A percentile compares a stretch with the other conserved stretches of the same genome.
These are phyloP conservation scores for Mirounga angustirostris DNA, from an alignment of 2,113 vertebrate species.

Conservation along the genomic window DNA sequence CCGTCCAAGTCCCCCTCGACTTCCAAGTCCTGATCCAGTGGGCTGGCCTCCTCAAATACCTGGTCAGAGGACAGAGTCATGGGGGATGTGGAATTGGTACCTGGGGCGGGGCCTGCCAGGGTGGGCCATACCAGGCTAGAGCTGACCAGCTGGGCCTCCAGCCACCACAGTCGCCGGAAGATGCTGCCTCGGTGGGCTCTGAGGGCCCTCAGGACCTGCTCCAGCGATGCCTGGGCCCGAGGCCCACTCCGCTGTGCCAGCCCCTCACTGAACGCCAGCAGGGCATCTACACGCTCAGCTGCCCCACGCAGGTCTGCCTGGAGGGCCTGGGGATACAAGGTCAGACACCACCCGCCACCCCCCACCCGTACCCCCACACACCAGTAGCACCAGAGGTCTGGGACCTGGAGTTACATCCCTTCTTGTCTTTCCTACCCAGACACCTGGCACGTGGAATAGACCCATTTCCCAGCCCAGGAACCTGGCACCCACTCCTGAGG, in stretches of 20 bases:
- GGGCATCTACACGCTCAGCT: conserved; percentile 84
- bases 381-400: neutral
- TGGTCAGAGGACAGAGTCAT: conserved; percentile 65
- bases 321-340: conserved; percentile 84
- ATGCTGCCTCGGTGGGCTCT: conserved; percentile 87
- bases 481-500: neutral
- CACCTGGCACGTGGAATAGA: neutral
- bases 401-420: neutral
- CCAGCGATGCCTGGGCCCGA: conserved; percentile 83
- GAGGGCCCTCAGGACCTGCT: conserved; percentile 88
- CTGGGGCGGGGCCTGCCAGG: neutral
- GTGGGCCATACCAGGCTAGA: conserved; percentile 88
- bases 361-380: neutral
- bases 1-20: conserved; percentile 44
- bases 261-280: conserved; percentile 88
- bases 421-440: neutral
- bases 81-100: neutral
- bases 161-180: conserved; percentile 86
- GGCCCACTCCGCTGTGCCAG: conserved; percentile 88
- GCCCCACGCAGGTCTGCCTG: conserved; percentile 89
- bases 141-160: conserved; percentile 91
- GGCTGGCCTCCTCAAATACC: conserved; percentile 74
- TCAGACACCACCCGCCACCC: neutral
- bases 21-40: conserved; percentile 71
- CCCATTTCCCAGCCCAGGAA: neutral